Base-by-base conservation (phyloP, 2,888 invertebrate species). In the Nemapogon koenigi region DNA sequence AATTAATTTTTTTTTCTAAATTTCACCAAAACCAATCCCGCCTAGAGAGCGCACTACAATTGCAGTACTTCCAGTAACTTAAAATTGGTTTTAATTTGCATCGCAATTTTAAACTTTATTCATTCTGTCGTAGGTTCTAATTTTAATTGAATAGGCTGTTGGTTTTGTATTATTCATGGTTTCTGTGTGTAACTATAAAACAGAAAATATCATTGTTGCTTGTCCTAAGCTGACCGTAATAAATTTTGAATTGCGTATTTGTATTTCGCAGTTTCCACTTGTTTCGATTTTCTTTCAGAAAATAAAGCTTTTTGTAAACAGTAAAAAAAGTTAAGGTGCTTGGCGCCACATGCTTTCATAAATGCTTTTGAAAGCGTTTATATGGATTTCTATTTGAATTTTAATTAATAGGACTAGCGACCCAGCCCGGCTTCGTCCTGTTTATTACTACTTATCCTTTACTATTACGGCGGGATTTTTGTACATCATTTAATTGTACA, bases 1-100 rank as follows among this genome's bases (percentile, higher is more conserved):
- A 62, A 75, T 75, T 75, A 70, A 72, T 32, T 49, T 42, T 64
- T 71, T 65, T 61, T 70, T 68, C 63, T 62, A 58, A 51, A 53
- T 56, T 63, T 68, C 62, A 64, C 50, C 63, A 60, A 62, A 67
- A 56, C 44, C 47, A 39, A 49, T 57, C 58, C 71, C 73, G 69
- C 73, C 68, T 64, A 70, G 58, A 45, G 67, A 43, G 72, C 55
- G 46, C 47, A 47, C 45, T 35, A 15, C 25, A 25, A 14, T 25
- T 14, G 14, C 13, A 17, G 11, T 19, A 33, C 16, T n/a, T n/a
- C n/a, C 6, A 4, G 8, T 19, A 50, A 47, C 44, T 19, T 35
- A 11, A 40, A 45, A 41, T 32, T 3, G 0, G 22, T 25, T 26
- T 14, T n/a, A 39, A 10, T 13, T 22, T 45, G 45, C 41, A 45